Evolutionary conservation across 2,113 vertebrate species (phyloP).

Genomic region (Marmota flaviventris): DNA sequence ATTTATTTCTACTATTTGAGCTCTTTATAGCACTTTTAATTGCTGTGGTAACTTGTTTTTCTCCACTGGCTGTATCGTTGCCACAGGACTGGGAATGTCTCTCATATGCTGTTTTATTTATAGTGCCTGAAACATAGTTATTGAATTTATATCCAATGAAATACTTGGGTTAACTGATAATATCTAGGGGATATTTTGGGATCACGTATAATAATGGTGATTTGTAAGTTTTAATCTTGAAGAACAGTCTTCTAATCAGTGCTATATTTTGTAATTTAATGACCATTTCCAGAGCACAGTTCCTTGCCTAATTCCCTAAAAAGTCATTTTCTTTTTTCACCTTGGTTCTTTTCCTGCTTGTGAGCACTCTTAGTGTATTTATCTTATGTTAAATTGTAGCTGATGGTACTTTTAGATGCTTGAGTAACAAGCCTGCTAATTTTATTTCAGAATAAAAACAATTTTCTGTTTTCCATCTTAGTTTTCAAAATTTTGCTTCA

Average conservation of each 20-base stretch:
- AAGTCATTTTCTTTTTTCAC: not conserved
- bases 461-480: not conserved
- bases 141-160: not conserved
- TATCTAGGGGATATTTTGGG: not conserved
- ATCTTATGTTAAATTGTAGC: conserved; percentile 45
- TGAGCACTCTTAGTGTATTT: conserved; percentile 34
- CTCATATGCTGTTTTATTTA: not conserved
- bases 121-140: not conserved
- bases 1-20: not conserved
- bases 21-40: not conserved
- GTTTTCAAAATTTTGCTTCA: not conserved
- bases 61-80: not conserved
- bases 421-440: not conserved
- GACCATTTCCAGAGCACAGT: not conserved
- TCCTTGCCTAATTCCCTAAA: not conserved
- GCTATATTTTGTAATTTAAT: not conserved
- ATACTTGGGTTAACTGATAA: not conserved
- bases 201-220: not conserved
- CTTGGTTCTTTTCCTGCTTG: not conserved
- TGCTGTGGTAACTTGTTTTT: not conserved
- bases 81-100: not conserved
- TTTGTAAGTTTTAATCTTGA: conserved; percentile 30
- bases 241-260: not conserved
- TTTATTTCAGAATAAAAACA: not conserved
- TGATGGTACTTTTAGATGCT: not conserved